These are phyloP conservation scores for Diplolepis rosae DNA, from an alignment of 2,888 invertebrate genomes.

Conservation along the genomic window DNA sequence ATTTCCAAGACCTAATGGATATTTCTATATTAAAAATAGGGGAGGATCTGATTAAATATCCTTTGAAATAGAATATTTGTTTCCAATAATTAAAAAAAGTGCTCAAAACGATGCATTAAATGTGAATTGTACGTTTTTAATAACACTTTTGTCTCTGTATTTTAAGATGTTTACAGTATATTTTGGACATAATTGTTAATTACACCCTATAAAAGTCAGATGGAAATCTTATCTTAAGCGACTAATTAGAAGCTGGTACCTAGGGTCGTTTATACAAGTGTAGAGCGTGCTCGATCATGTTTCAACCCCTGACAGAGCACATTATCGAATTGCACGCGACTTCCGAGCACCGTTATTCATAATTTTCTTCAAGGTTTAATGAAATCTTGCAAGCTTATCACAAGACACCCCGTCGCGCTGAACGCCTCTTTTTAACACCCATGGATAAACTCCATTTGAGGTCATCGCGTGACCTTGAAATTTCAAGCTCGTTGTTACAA, in stretches of 20 bases:
- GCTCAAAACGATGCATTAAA: no score
- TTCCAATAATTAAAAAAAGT: no score
- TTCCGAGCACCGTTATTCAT: conserved; percentile 40
- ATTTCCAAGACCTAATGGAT: no score
- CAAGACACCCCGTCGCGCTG: neutral
- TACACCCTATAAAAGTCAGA: conserved; percentile 24
- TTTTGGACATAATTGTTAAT: conserved; percentile 17
- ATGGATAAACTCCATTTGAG: conserved; percentile 24
- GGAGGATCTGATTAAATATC: no score
- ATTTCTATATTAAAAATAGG: no score
- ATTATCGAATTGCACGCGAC: conserved; percentile 39
- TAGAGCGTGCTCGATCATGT: conserved; percentile 1
- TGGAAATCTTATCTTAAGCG: conserved; percentile 44
- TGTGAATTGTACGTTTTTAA: no score
- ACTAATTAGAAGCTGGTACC: conserved; percentile 29
- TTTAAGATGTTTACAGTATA: neutral
- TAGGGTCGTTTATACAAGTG: conserved; percentile 21
- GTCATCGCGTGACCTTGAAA: conserved; percentile 23
- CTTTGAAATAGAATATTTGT: no score
- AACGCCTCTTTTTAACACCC: conserved; percentile 29
- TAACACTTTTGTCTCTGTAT: no score
- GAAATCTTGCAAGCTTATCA: conserved; percentile 40
- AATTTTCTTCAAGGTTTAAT: conserved; percentile 44
- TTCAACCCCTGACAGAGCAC: conserved; percentile 1
- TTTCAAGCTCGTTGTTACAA: conserved; percentile 5